Evolutionary conservation across 2,113 vertebrate genomes (phyloP), one percentile per base, ranked within the genome.

Genomic region (Eupsittula cactorum): DNA sequence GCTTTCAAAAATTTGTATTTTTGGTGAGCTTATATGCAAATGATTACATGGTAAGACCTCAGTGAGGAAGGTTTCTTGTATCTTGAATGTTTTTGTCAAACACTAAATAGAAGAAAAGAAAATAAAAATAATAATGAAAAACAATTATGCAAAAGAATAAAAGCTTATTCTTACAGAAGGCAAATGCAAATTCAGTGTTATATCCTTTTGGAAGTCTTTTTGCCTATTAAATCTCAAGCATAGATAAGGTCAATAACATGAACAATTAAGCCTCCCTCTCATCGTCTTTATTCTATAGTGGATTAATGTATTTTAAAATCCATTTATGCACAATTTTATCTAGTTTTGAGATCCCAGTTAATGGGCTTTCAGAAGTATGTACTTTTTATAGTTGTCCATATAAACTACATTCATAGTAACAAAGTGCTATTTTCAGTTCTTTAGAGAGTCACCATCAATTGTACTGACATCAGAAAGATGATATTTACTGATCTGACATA

Each of bases 321-420:
- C 44, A 55, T 79, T 89, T 92, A 82, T 79, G 20, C 44, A 79
- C 49, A 57, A 46, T 90, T 87, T 91, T 46, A 93, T 96, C 93
- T 94, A 27, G 79, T 95, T 94, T 59, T 91, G 57, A 86, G 83
- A 93, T 90, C 20, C 46, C 47, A 93, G 80, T 79, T 92, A 84
- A 94, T 73, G 39, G 53, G 16, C 76, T 93, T 96, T 93, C 55
- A 91, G 86, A 94, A 94, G 67, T 65, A 70, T 57, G 62, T 28
- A 49, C 20, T 71, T 93, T 92, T 84, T 25, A 23, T 80, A 77
- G 59, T 79, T 92, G 14, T 59, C 70, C 67, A 4, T 79, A 59
- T 82, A 95, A 96, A 69, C 31, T 84, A 49, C 41, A 73, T 64
- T 57, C 47, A 42, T 73, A 87, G 79, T 47, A 79, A 81, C 31